A percentile compares a stretch with the other conserved stretches of the same genome.
Conservation (phyloP, 2,888 invertebrate species). For the Spodoptera littoralis region DNA sequence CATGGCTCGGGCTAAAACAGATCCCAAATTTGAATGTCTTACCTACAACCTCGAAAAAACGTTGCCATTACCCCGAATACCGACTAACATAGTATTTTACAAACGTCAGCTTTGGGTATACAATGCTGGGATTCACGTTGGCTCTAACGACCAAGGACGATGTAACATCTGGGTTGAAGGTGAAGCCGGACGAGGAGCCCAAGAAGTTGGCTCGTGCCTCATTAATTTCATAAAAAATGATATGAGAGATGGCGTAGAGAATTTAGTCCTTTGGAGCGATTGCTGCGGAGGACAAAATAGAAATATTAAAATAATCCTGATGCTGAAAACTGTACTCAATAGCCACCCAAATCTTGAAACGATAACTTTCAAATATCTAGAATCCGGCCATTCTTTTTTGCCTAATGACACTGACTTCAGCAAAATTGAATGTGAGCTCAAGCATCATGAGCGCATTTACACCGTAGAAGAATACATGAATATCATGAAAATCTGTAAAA, state of each 20-base stretch:
- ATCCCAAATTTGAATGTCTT: constrained; percentile 2
- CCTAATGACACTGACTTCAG: constrained; percentile 41
- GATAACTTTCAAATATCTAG: constrained; percentile 28
- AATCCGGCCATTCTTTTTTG: constrained; percentile 40
- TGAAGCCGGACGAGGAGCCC: constrained; percentile 39
- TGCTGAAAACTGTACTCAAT: constrained; percentile 30
- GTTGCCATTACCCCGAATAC: constrained; percentile 16
- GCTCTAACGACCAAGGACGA: constrained; percentile 21
- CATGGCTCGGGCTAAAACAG: constrained; percentile 9
- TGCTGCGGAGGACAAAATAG: constrained; percentile 42
- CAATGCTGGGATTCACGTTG: constrained; percentile 31
- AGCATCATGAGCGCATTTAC: constrained; percentile 28
- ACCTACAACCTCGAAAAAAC: too few species aligned
- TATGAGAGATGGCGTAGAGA: constrained; percentile 5
- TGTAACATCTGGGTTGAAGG: constrained; percentile 41
- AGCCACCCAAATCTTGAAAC: constrained; percentile 21
- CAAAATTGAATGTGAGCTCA: constrained; percentile 23
- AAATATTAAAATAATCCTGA: constrained; percentile 39
- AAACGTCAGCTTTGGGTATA: constrained; percentile 41
- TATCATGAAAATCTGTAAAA: constrained; percentile 31
- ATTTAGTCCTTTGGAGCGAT: constrained; percentile 34
- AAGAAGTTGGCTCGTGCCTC: constrained; percentile 40
- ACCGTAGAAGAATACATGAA: constrained; percentile 29
- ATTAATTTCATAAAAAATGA: constrained; percentile 16
- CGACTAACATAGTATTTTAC: constrained; percentile 33